phyloP scores from a whole-genome alignment of 1,140 invertebrate species.

The Ceratina australensis region DNA sequence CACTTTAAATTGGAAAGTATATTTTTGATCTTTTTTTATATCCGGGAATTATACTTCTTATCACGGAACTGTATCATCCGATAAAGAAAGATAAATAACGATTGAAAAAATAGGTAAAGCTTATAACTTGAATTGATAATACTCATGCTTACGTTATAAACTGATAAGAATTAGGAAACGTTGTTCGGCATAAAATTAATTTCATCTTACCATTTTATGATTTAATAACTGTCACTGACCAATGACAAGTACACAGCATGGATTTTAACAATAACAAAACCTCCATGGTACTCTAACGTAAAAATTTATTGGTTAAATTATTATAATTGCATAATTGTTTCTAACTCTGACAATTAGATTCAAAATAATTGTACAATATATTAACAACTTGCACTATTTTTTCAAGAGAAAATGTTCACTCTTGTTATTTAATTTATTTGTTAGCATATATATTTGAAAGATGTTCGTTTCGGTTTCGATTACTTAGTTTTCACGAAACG shows the following conservation, averaged over 20 bases:
- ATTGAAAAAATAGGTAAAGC: not conserved
- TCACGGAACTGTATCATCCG: not conserved
- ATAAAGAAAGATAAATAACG: not conserved
- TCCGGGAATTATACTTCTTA: not conserved
- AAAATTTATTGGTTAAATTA: conserved; percentile 49
- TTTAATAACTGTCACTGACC: conserved; percentile 50
- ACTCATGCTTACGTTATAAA: not conserved
- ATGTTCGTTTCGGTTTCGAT: no score
- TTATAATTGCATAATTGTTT: conserved; percentile 31
- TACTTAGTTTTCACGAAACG: no score
- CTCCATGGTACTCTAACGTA: conserved; percentile 58
- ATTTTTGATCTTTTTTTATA: not conserved
- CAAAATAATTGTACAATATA: no score
- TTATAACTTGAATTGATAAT: not conserved
- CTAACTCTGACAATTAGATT: no score
- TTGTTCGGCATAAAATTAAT: not conserved
- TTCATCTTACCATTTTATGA: conserved; percentile 63
- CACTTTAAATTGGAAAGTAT: not conserved
- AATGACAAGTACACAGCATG: conserved; percentile 57
- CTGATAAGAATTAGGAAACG: not conserved
- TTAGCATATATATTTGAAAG: no score
- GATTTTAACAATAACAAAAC: conserved; percentile 51
- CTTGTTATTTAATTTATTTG: no score
- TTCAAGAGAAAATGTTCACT: no score
- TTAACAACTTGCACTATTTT: no score